Evolutionary conservation across 2,797 vertebrate species (phyloP), one percentile per base, ranked within the genome.

Genomic region (Chrysocyon brachyurus): DNA sequence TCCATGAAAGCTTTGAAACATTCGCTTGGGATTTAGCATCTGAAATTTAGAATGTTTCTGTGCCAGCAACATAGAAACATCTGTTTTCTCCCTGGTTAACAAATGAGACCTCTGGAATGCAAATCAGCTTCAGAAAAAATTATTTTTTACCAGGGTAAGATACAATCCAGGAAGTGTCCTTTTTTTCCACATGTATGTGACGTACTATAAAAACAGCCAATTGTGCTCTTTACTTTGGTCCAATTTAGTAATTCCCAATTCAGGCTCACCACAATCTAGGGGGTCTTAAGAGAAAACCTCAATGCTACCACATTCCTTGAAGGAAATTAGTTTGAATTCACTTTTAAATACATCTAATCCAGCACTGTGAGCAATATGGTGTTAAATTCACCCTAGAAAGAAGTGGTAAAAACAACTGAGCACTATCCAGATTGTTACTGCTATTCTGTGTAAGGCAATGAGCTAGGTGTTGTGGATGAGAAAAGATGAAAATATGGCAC

Each of bases 41-140:
- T 86, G 63, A 94, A 92, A 92, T 96, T 59, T 96, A 87, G 56
- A 82, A 73, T 49, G 49, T 87, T 68, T 96, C 40, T 77, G 54
- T 89, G 24, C 64, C 19, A 83, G 66, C 40, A 96, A 72, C 49
- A 75, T 83, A 64, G 82, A 90, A 93, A 61, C 24, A 89, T 31
- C 56, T 90, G 17, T 24, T 14, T 83, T 87, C 31, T 94, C 33
- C 17, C 52, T 94, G 56, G 6, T 64, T 84, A 94, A 66, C 7
- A 83, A 90, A 64, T 19, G 7, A 85, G 94, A 95, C 28, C 11
- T 75, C 57, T 79, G 49, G 79, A 59, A 59, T 83, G 84, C 7
- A 87, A 87, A 57, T 72, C 33, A 85, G n/a, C 68, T 84, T 88
- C 64, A 89, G 54, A 86, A 63, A 46, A 90, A 94, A 77, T 16